These are phyloP conservation scores for Dreissena rostriformis DNA, from an alignment of 1,140 invertebrate genomes.

Conservation along the genomic window DNA sequence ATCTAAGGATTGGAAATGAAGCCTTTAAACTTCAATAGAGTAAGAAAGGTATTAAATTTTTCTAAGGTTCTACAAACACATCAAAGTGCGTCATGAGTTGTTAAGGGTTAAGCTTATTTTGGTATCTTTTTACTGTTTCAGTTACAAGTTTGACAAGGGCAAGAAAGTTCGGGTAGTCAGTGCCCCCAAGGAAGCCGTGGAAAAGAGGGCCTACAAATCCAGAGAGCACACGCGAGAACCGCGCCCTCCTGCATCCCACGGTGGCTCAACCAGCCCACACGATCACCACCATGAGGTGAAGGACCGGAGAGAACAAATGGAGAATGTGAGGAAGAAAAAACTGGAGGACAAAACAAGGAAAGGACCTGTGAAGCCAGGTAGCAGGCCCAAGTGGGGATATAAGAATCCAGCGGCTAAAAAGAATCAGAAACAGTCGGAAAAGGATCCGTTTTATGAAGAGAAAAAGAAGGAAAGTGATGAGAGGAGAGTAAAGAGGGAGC, in stretches of 20 bases:
- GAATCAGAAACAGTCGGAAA: slow-evolving; percentile 76
- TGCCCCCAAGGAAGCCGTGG: slow-evolving; percentile 63
- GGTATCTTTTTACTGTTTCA: slow-evolving; percentile 29
- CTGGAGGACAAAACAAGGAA: slow-evolving; percentile 64
- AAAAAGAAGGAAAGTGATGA: slow-evolving; percentile 68
- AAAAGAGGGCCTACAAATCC: slow-evolving; percentile 51
- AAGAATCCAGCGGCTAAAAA: slow-evolving; percentile 71
- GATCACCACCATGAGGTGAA: slow-evolving; percentile 48
- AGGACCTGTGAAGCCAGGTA: slow-evolving; percentile 53
- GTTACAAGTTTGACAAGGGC: slow-evolving; percentile 60
- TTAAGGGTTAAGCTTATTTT: neutral
- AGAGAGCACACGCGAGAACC: slow-evolving; percentile 56
- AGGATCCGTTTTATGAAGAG: slow-evolving; percentile 75
- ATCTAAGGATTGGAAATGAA: too few relatives aligned
- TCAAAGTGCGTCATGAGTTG: neutral
- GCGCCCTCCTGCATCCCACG: slow-evolving; percentile 27
- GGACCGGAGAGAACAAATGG: slow-evolving; percentile 45
- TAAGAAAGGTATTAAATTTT: too few relatives aligned
- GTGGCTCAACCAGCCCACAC: slow-evolving; percentile 25
- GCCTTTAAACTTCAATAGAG: too few relatives aligned
- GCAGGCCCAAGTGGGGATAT: slow-evolving; percentile 72
- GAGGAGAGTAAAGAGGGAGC: slow-evolving; percentile 66
- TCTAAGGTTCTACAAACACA: too few relatives aligned
- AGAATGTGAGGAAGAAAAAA: slow-evolving; percentile 68
- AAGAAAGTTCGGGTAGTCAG: slow-evolving; percentile 69